Percentiles rank a stretch among this genome's conserved stretches.
Evolutionary conservation across 1,140 invertebrate genomes (phyloP).

Genomic region (Thaumetopoea pityocampa): DNA sequence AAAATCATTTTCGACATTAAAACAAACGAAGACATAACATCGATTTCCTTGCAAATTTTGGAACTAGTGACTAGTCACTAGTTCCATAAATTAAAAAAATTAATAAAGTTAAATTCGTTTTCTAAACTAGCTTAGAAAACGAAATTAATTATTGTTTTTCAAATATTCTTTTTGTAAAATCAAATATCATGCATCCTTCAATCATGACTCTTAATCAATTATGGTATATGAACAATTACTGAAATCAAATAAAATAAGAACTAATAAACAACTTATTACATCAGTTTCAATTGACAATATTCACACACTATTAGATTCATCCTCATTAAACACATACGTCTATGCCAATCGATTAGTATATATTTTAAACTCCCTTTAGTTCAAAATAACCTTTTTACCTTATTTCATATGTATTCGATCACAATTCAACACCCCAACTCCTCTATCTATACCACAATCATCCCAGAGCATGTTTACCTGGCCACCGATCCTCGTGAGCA

Average conservation of each 20-base stretch:
- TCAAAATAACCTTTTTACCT: conserved; percentile 15
- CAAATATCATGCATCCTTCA: conserved; percentile 32
- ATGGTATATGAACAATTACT: conserved; percentile 27
- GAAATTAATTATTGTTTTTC: conserved; percentile 29
- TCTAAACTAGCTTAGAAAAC: conserved; percentile 23
- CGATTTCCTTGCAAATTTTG: conserved; percentile 19
- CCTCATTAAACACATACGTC: conserved; percentile 22
- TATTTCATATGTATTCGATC: conserved; percentile 26
- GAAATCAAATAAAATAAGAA: conserved; percentile 20
- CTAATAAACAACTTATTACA: conserved; percentile 20
- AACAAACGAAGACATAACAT: conserved; percentile 24
- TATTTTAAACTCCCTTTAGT: conserved; percentile 28
- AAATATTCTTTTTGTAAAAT: conserved; percentile 33
- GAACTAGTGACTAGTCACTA: too few species aligned
- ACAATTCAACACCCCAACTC: conserved; percentile 28
- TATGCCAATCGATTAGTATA: conserved; percentile 28
- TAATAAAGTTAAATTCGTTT: too few species aligned
- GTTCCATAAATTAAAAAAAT: too few species aligned
- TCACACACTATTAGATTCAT: conserved; percentile 25
- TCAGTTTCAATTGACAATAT: conserved; percentile 22
- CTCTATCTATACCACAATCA: conserved; percentile 21
- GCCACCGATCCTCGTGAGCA: conserved; percentile 23
- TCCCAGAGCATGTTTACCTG: conserved; percentile 28
- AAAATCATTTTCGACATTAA: conserved; percentile 24
- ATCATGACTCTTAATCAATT: conserved; percentile 31